Evolutionary conservation across 2,113 vertebrate species (phyloP).

Genomic region (Megaceryle maxima): DNA sequence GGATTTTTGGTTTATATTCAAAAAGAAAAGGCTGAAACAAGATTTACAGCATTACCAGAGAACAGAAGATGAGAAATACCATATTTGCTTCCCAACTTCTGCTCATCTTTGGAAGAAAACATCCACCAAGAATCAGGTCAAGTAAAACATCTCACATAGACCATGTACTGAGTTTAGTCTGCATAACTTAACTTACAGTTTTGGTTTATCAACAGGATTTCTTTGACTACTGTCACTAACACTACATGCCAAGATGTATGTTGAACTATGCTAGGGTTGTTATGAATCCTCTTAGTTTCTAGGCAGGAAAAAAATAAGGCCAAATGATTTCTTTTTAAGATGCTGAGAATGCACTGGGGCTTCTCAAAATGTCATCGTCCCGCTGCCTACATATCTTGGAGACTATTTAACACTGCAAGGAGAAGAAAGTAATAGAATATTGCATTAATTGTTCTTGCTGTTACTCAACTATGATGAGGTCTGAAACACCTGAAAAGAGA

Average conservation of each 20-base stretch:
- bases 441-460: conserved; percentile 49
- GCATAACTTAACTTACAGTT: not conserved
- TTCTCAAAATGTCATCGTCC: conserved; percentile 56
- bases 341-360: not conserved
- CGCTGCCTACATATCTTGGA: conserved; percentile 16
- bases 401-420: conserved; percentile 35
- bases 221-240: not conserved
- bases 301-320: not conserved
- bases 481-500: conserved; percentile 49
- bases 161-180: not conserved
- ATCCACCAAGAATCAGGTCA: not conserved
- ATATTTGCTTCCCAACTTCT: not conserved
- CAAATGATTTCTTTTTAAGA: conserved; percentile 46
- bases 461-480: conserved; percentile 26
- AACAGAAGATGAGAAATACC: not conserved
- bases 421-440: not conserved
- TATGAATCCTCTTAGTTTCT: conserved; percentile 20
- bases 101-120: not conserved
- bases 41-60: not conserved
- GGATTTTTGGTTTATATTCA: not conserved
- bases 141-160: not conserved
- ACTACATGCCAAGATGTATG: not conserved
- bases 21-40: not conserved
- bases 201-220: not conserved
- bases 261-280: not conserved